phyloP scores from a whole-genome alignment of 2,113 vertebrate species.

The Saimiri boliviensis region DNA sequence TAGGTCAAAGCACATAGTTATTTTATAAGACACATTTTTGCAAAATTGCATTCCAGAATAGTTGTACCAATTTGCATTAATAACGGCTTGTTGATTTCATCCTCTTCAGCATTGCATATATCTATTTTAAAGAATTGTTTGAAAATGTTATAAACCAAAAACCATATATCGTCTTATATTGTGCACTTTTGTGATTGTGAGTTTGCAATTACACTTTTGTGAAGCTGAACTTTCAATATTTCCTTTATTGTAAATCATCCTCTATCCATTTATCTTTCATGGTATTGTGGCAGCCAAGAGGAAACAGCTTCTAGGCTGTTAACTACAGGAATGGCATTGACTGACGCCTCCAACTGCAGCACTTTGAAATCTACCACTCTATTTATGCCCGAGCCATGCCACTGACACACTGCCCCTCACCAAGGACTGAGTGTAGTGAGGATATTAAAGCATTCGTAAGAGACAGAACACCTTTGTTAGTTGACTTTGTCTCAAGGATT shows the following conservation, averaged over 20 bases:
- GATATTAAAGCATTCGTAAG: not conserved
- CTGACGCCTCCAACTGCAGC: not conserved
- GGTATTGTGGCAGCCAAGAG: not conserved
- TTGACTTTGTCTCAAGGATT: not conserved
- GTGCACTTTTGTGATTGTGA: not conserved
- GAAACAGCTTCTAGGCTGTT: not conserved
- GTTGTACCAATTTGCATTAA: not conserved
- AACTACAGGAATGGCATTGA: not conserved
- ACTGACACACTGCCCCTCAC: not conserved
- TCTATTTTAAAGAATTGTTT: not conserved
- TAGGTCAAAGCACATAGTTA: not conserved
- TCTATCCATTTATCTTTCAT: not conserved
- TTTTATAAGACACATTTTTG: not conserved
- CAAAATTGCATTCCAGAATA: not conserved
- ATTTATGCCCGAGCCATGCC: fast-evolving
- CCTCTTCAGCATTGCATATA: not conserved
- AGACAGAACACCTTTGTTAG: not conserved
- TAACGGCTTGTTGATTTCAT: not conserved
- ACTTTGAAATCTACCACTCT: not conserved
- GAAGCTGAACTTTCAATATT: not conserved
- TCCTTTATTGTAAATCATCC: not conserved
- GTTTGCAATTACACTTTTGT: not conserved
- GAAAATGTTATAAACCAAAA: not conserved
- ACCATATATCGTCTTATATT: not conserved
- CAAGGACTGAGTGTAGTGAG: not conserved